phyloP scores from a whole-genome alignment of 2,888 invertebrate species.

The Platerodrilus igneus region DNA sequence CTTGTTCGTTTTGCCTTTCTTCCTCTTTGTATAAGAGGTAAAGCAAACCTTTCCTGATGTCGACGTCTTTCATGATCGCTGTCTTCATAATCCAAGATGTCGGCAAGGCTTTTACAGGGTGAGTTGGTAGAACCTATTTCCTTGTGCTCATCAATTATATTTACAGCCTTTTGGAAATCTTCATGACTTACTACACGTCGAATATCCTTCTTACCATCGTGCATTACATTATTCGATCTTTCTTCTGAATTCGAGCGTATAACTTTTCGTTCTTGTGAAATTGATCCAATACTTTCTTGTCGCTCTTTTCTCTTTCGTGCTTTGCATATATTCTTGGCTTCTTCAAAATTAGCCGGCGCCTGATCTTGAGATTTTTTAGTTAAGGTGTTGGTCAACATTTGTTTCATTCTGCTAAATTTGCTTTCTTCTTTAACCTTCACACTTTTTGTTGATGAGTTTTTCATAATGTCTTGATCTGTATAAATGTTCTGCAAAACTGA shows the following conservation, averaged over 20 bases:
- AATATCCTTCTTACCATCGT: conserved; percentile 42
- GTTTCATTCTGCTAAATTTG: conserved; percentile 37
- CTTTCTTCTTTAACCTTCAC: conserved; percentile 33
- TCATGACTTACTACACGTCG: conserved; percentile 62
- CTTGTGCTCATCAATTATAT: conserved; percentile 41
- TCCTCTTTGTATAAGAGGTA: conserved; percentile 55
- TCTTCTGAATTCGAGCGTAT: conserved; percentile 61
- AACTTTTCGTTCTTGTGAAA: conserved; percentile 57
- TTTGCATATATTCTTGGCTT: conserved; percentile 43
- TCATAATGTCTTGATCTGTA: conserved; percentile 39
- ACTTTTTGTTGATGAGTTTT: conserved; percentile 32
- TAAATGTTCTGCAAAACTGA: conserved; percentile 2
- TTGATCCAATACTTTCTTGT: conserved; percentile 56
- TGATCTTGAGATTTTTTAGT: conserved; percentile 25
- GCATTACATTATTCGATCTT: conserved; percentile 45
- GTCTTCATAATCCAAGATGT: conserved; percentile 50
- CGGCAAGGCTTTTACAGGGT: conserved; percentile 34
- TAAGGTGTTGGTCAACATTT: conserved; percentile 33
- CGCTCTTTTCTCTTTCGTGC: conserved; percentile 61
- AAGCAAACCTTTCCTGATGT: conserved; percentile 51
- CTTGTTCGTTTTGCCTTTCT: conserved; percentile 43
- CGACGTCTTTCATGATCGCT: conserved; percentile 60
- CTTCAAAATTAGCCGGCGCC: conserved; percentile 39
- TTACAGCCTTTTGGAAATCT: conserved; percentile 52
- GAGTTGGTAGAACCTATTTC: conserved; percentile 38